Base-by-base conservation (phyloP, 1,140 invertebrate genomes). In the Microvelia longipes region DNA sequence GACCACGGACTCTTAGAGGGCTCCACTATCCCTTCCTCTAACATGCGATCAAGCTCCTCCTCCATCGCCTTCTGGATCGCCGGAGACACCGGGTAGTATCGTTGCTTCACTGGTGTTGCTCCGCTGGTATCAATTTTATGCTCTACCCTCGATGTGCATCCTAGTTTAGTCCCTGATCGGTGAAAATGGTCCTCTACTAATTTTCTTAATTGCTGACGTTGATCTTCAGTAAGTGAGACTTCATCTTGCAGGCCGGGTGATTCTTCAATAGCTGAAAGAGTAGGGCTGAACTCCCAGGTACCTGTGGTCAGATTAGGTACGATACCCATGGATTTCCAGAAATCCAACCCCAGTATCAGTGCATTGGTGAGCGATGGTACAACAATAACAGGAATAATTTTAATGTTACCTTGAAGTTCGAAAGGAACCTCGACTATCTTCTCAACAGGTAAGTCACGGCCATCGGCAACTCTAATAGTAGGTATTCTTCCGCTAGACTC, bases 1-100 rank as follows among this genome's bases (percentile, higher is more conserved):
- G 77, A 74, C 79, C 82, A 86, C 0, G 79, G 74, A 14, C 77
- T 79, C 0, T 75, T 73, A 5, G 35, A 50, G 19, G 35, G 35
- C 19, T 50, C 35, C 35, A 50, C 35, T 5, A 50, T 50, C 19
- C 2, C 78, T 29, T 73, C 61, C 1, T 73, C 35, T 0, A 75
- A 68, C 64, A 50, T 50, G 5, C 35, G 35, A 19, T 50, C 35
- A 11, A 50, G 19, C 19, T 77, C 72, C 11, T 73, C 28, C 28
- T 73, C 62, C 14, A 74, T 73, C 15, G 72, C 60, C 13, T 26
- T 11, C 28, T 71, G 72, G 15, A 71, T 70, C 13, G n/a, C 61
- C 0, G 69, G 69, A 29, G 66, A 65, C 5, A 60, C 27, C 2
- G 69, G 70, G 28, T 74, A 71, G 26, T 72, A 69, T 28, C 72